Evolutionary conservation across 2,113 vertebrate genomes (phyloP).

Genomic region (Stigmatopora nigra): DNA sequence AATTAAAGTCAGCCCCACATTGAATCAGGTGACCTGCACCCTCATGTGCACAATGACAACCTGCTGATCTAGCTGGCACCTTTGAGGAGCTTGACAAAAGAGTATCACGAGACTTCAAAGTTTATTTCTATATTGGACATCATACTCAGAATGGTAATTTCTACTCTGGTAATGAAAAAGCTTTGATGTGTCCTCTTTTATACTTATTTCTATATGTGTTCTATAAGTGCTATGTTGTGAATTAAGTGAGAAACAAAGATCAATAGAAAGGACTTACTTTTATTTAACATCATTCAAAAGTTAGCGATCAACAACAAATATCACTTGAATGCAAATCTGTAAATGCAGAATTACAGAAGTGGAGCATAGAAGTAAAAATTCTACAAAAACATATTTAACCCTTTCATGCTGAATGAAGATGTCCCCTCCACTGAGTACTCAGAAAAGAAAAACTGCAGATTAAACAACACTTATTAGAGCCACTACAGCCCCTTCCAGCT

Average conservation of each 20-base stretch:
- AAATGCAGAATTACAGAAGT: neutral
- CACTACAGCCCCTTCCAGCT: slow-evolving; percentile 34
- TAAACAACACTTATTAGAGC: slow-evolving; percentile 60
- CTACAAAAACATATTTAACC: slow-evolving; percentile 7
- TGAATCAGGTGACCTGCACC: slow-evolving; percentile 58
- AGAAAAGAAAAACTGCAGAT: slow-evolving; percentile 15
- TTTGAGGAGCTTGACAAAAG: slow-evolving; percentile 57
- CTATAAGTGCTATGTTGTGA: too few relatives aligned
- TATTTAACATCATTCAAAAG: neutral
- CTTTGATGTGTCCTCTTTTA: slow-evolving; percentile 64
- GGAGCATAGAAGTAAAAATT: slow-evolving; percentile 5
- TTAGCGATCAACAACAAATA: neutral
- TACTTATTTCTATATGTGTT: slow-evolving; percentile 27
- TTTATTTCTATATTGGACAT: slow-evolving; percentile 58
- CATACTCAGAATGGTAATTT: slow-evolving; percentile 56
- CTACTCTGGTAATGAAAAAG: slow-evolving; percentile 37
- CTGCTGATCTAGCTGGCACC: slow-evolving; percentile 40
- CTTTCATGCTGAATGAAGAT: slow-evolving; percentile 33
- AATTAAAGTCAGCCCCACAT: slow-evolving; percentile 43
- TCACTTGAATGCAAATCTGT: slow-evolving; percentile 8
- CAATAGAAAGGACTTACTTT: neutral
- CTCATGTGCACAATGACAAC: slow-evolving; percentile 52
- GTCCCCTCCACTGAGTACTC: slow-evolving; percentile 17
- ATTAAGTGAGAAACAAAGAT: neutral
- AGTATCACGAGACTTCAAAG: slow-evolving; percentile 65